These are phyloP conservation scores for Gobiocypris rarus DNA, from an alignment of 2,113 vertebrate species.

Conservation along the genomic window DNA sequence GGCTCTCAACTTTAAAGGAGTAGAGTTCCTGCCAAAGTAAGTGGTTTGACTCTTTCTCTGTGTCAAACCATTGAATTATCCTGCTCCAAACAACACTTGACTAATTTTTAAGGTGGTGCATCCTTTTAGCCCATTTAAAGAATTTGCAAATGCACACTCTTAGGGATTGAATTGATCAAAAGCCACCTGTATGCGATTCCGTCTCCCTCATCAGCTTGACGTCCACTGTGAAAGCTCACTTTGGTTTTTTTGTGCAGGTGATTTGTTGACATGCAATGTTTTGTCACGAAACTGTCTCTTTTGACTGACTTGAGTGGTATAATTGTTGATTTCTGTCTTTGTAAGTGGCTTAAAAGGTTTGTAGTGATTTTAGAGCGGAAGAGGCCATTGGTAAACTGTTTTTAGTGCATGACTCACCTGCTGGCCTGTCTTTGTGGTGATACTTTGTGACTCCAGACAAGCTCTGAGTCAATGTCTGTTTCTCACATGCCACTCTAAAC, in stretches of 20 bases:
- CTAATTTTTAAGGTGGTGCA: not conserved
- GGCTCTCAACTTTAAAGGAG: not conserved
- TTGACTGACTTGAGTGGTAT: conserved; percentile 48
- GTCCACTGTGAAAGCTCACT: not conserved
- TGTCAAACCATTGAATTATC: not conserved
- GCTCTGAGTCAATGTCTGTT: conserved; percentile 7
- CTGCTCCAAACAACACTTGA: not conserved
- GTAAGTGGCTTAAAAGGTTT: conserved; percentile 27
- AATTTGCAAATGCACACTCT: not conserved
- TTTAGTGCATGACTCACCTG: conserved; percentile 39
- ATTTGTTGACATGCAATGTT: conserved; percentile 48
- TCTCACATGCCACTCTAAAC: not conserved
- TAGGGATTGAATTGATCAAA: not conserved
- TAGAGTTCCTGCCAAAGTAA: not conserved
- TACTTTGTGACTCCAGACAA: conserved; percentile 12
- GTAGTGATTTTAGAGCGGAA: not conserved
- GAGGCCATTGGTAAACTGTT: conserved; percentile 31
- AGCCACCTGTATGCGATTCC: not conserved
- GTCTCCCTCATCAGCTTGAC: not conserved
- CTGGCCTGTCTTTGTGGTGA: not conserved
- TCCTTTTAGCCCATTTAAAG: not conserved
- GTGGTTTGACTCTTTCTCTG: not conserved
- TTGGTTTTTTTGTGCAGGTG: conserved; percentile 25
- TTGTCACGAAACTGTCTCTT: conserved; percentile 44
- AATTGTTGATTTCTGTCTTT: conserved; percentile 49